These are phyloP conservation scores for Furnarius figulus DNA, from an alignment of 2,113 vertebrate genomes.

Conservation along the genomic window DNA sequence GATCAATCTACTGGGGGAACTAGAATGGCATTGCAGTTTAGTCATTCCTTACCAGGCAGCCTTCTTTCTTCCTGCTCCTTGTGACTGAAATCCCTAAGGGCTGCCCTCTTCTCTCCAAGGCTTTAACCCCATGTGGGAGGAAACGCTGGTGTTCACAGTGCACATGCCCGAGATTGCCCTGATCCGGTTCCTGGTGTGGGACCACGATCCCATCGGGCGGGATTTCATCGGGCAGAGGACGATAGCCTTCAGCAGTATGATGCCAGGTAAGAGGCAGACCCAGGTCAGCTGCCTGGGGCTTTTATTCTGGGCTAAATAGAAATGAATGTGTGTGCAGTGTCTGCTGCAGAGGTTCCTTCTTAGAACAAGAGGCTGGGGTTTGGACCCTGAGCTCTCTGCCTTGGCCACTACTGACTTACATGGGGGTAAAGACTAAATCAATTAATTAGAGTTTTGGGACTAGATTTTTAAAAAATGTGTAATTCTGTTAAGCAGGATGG, in stretches of 20 bases:
- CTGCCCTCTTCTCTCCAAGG: slow-evolving; percentile 68
- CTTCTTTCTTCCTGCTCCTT: neutral
- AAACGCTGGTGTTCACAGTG: slow-evolving; percentile 90
- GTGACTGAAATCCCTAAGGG: neutral
- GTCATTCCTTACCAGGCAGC: neutral
- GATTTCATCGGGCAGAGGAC: slow-evolving; percentile 98
- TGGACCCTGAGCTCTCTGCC: neutral
- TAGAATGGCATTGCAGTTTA: neutral
- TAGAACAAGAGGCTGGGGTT: neutral
- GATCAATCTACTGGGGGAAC: neutral
- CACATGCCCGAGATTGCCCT: slow-evolving; percentile 93
- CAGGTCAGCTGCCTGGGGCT: neutral
- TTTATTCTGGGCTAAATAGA: too few species aligned
- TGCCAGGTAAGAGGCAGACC: slow-evolving; percentile 84
- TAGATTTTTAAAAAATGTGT: neutral
- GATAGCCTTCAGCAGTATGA: slow-evolving; percentile 92
- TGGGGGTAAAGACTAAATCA: neutral
- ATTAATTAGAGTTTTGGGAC: neutral
- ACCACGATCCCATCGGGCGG: slow-evolving; percentile 95
- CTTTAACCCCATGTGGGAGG: slow-evolving; percentile 99
- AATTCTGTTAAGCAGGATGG: neutral
- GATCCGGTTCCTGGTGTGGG: slow-evolving; percentile 96
- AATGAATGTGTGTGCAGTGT: too few species aligned
- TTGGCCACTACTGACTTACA: neutral
- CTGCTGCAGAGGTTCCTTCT: neutral